Evolutionary conservation across 64 coral and sea anemone genomes (phyloP), one percentile per base, ranked within the genome.

Genomic region (Pocillopora verrucosa): DNA sequence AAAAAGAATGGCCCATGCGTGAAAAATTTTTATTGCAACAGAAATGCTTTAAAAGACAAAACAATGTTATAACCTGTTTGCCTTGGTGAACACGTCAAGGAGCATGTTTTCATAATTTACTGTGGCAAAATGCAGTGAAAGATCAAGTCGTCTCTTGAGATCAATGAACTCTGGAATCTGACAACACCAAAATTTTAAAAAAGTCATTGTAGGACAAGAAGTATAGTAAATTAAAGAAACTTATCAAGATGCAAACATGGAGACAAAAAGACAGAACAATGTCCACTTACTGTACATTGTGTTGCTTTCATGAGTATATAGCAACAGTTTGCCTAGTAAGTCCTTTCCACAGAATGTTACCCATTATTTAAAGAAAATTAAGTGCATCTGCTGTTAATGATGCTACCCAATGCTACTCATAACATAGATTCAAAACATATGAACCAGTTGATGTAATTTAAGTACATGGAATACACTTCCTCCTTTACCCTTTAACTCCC

Each of bases 151-250:
- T 16, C 83, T 92, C 74, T 89, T 95, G 70, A 99, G 92, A 63
- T 89, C 83, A 74, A 93, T 88, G 74, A 99, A 93, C 58, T 99
- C 97, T 59, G 94, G 91, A 80, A 99, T 95, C 97, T 99, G 86
- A 80, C 58, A 73, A 72, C 88, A 22, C 70, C 74, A n/a, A 70
- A 9, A 74, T 64, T 25, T 76, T 15, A 30, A 83, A 88, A 58
- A 86, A 73, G 2, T 22, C 4, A n/a, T 57, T 41, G 4, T 22
- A 64, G 65, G 34, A 65, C 60, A 86, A 37, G 36, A 16, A 76
- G 30, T 0, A 30, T 30, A 30, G 0, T 30, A 30, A 30, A 30
- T 30, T 30, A 30, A 30, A 30, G 30, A 9, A 16, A 67, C 64
- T 19, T 67, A 19, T 67, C 19, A n/a, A 20, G 22, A 67, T 16